Percentiles rank a stretch among this genome's conserved stretches.
These are phyloP conservation scores for Vulpes lagopus DNA, from an alignment of 2,113 vertebrate genomes.

Conservation along the genomic window DNA sequence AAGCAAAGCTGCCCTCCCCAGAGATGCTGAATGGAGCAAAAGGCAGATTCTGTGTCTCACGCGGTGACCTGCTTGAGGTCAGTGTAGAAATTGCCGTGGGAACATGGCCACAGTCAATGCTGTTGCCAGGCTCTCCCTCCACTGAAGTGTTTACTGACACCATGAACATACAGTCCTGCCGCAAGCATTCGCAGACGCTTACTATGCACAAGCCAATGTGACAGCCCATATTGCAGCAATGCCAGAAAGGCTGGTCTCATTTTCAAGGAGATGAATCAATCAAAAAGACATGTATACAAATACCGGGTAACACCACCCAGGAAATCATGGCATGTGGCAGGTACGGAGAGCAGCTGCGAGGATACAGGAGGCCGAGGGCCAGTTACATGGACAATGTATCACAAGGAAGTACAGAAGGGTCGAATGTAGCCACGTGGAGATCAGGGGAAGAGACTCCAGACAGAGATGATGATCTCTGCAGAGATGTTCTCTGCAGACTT, in stretches of 20 bases:
- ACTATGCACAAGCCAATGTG: accelerated
- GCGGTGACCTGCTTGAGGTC: not conserved
- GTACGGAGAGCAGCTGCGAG: not conserved
- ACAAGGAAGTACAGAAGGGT: not conserved
- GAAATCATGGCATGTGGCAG: accelerated
- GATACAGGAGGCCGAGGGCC: not conserved
- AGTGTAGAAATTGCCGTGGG: not conserved
- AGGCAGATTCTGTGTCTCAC: not conserved
- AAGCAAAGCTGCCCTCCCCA: not conserved
- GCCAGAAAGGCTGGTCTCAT: not conserved
- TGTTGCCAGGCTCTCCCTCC: not conserved
- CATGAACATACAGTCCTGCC: accelerated
- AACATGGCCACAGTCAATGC: not conserved
- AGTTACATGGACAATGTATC: accelerated
- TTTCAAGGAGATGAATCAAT: not conserved
- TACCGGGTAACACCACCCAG: not conserved
- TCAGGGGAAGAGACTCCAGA: not conserved
- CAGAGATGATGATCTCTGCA: not conserved
- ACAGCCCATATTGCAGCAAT: not conserved
- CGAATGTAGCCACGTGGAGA: not conserved
- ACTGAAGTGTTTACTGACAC: not conserved
- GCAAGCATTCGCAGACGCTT: not conserved
- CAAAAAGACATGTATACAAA: not conserved
- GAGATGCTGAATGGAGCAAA: not conserved
- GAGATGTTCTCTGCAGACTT: not conserved